Evolutionary conservation across 2,113 vertebrate species (phyloP).

Genomic region (Verasper variegatus): DNA sequence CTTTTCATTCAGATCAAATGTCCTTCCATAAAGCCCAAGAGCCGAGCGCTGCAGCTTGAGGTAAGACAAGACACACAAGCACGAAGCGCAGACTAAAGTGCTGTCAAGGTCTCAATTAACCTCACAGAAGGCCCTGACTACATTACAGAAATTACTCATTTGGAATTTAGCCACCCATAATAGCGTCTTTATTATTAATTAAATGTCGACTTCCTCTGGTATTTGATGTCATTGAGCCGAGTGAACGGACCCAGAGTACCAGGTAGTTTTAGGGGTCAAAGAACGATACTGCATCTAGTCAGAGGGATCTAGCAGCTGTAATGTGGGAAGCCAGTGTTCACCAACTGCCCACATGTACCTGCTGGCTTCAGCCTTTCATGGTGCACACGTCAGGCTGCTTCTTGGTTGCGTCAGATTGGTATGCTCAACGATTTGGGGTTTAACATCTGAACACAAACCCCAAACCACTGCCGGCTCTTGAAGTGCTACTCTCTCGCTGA

Average conservation of each 20-base stretch:
- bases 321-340: slow-evolving; percentile 1
- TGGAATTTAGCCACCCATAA: slow-evolving; percentile 47
- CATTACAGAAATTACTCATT: slow-evolving; percentile 57
- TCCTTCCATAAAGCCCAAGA: slow-evolving; percentile 40
- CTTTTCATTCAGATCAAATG: slow-evolving; percentile 58
- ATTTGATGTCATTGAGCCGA: slow-evolving; percentile 24
- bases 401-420: neutral
- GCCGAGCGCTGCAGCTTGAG: slow-evolving; percentile 36
- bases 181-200: slow-evolving; percentile 52
- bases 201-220: slow-evolving; percentile 32
- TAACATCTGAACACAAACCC: neutral
- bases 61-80: slow-evolving; percentile 38
- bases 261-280: neutral
- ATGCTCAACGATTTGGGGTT: neutral
- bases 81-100: slow-evolving; percentile 46
- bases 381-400: neutral
- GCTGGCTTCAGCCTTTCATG: neutral
- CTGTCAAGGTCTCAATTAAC: slow-evolving; percentile 74
- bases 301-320: neutral
- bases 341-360: neutral
- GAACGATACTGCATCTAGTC: neutral
- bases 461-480: neutral
- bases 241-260: slow-evolving; percentile 2
- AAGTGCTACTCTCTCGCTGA: neutral
- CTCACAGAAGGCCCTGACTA: slow-evolving; percentile 46